Conservation (phyloP, 2,113 vertebrate species). For the Sturnira hondurensis region DNA sequence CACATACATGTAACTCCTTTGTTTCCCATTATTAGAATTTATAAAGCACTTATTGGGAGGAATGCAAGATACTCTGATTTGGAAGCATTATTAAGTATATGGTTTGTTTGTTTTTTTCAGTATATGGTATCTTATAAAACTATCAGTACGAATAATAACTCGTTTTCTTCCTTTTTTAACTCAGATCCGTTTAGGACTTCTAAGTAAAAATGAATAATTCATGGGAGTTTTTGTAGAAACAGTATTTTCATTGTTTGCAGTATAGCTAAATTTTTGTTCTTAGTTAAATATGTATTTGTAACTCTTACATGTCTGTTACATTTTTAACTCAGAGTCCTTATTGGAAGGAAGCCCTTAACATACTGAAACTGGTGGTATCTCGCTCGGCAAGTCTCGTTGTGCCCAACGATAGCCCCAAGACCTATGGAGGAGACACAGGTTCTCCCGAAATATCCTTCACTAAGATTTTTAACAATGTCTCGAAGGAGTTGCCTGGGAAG, state of each 20-base stretch:
- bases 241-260: not conserved
- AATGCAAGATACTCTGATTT: not conserved
- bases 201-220: not conserved
- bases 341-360: slow-evolving; percentile 99
- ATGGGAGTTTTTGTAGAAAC: not conserved
- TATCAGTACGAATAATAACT: not conserved
- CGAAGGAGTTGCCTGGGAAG: slow-evolving; percentile 98
- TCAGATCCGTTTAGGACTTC: not conserved
- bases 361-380: slow-evolving; percentile 97
- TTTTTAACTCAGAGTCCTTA: slow-evolving; percentile 89
- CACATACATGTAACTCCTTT: not conserved
- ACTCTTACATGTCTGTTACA: not conserved
- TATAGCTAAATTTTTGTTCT: not conserved
- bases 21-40: not conserved
- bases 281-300: not conserved
- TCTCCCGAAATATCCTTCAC: slow-evolving; percentile 97
- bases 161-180: not conserved
- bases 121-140: not conserved
- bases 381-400: slow-evolving; percentile 97
- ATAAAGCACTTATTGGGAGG: not conserved
- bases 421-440: slow-evolving; percentile 89
- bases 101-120: too few species aligned
- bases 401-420: slow-evolving; percentile 94
- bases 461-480: slow-evolving; percentile 97
- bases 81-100: not conserved